Conservation (phyloP, 2,797 vertebrate genomes). For the Lagorchestes hirsutus region DNA sequence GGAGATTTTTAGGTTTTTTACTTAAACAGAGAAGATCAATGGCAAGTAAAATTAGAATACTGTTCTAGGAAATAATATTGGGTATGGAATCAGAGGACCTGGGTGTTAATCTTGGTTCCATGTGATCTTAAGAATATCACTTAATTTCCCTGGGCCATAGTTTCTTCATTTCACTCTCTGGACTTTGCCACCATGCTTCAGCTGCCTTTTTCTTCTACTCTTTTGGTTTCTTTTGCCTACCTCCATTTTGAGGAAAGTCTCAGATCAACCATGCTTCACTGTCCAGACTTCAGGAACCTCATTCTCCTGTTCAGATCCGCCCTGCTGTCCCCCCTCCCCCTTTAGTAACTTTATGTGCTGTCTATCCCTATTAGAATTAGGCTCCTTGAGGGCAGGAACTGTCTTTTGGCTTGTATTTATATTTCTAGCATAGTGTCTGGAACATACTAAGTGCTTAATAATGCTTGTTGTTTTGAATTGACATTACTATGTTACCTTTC, state of each 20-base stretch:
- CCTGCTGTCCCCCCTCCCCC: too few species aligned
- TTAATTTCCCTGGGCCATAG: neutral
- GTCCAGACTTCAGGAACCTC: neutral
- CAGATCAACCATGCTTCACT: neutral
- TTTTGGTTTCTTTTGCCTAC: neutral
- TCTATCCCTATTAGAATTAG: neutral
- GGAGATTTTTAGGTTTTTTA: neutral
- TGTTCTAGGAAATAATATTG: neutral
- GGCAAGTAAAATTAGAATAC: neutral
- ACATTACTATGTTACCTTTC: neutral
- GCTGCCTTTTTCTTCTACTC: neutral
- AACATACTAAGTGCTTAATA: neutral
- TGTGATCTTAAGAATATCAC: neutral
- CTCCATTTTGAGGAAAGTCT: neutral
- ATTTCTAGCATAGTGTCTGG: neutral
- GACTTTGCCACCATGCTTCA: neutral
- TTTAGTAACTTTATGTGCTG: neutral
- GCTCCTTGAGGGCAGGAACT: neutral
- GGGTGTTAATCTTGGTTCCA: neutral
- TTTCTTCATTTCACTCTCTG: neutral
- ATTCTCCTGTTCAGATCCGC: neutral
- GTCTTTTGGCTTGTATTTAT: neutral
- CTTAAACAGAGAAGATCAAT: neutral
- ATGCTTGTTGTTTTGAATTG: neutral
- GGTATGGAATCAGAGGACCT: neutral